These are phyloP conservation scores for Catostylus mosaicus DNA, from an alignment of 30 jellyfish, hydroid and myxozoan genomes.

Conservation along the genomic window DNA sequence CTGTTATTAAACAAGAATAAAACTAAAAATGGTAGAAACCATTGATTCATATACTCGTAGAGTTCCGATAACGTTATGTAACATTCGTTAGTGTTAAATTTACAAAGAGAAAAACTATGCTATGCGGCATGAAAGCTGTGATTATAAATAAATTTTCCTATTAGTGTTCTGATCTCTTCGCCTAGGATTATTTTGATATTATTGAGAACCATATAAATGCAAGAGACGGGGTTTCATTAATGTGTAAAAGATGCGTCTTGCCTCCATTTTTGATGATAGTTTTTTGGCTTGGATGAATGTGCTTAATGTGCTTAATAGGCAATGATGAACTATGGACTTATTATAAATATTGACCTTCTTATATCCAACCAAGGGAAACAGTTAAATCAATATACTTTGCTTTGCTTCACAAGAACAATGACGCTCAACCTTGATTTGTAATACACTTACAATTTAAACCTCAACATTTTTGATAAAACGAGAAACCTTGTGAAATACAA, in stretches of 20 bases:
- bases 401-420: not conserved
- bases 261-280: not conserved
- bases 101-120: constrained; percentile 1
- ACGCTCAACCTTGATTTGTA: not conserved
- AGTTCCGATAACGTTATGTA: not conserved
- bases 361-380: too few species aligned
- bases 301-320: not conserved
- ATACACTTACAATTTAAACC: not conserved
- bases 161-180: too few species aligned
- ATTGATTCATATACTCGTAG: constrained; percentile 20
- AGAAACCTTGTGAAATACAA: not conserved
- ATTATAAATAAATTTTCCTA: too few species aligned
- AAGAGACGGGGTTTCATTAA: not conserved
- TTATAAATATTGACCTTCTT: too few species aligned
- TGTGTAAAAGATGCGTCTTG: not conserved
- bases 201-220: not conserved
- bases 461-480: not conserved
- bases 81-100: not conserved
- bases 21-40: constrained; percentile 19
- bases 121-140: not conserved
- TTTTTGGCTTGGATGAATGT: not conserved
- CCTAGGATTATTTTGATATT: not conserved
- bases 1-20: constrained; percentile 1
- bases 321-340: too few species aligned
- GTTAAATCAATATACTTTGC: too few species aligned